These are phyloP conservation scores for Peromyscus polionotus DNA, from an alignment of 2,113 vertebrate species.

Conservation along the genomic window DNA sequence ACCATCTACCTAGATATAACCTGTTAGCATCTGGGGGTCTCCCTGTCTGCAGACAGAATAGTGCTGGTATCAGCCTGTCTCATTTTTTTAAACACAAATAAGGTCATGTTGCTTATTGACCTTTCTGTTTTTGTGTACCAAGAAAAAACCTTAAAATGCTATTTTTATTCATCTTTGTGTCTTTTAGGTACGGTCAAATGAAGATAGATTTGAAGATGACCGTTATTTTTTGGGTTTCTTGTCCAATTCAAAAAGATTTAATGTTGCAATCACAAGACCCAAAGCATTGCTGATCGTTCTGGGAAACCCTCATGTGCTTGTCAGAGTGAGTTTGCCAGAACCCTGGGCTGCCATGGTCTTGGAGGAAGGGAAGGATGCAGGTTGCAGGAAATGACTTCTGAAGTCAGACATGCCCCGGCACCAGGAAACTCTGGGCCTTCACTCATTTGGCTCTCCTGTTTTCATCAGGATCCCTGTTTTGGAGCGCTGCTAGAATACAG, in stretches of 20 bases:
- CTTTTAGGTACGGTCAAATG: constrained; percentile 94
- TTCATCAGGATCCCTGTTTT: constrained; percentile 93
- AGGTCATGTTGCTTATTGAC: too few species aligned
- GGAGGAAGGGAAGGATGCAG: neutral
- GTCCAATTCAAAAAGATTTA: constrained; percentile 95
- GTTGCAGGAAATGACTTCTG: neutral
- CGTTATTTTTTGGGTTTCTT: constrained; percentile 92
- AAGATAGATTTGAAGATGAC: constrained; percentile 87
- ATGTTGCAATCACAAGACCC: constrained; percentile 95
- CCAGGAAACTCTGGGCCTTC: neutral
- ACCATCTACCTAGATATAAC: rapidly evolving
- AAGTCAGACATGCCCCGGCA: neutral
- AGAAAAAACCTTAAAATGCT: neutral
- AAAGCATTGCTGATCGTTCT: constrained; percentile 95
- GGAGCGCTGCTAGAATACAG: constrained; percentile 93
- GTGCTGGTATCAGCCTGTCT: rapidly evolving
- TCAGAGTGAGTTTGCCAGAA: constrained; percentile 87
- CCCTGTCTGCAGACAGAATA: neutral
- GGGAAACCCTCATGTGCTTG: constrained; percentile 95
- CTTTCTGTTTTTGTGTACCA: neutral
- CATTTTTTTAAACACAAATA: neutral
- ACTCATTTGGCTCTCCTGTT: neutral
- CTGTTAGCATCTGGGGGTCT: neutral
- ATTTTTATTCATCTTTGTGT: neutral
- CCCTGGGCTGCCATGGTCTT: neutral